Conservation (phyloP, 2,888 invertebrate genomes). For the Callimorpha dominula region DNA sequence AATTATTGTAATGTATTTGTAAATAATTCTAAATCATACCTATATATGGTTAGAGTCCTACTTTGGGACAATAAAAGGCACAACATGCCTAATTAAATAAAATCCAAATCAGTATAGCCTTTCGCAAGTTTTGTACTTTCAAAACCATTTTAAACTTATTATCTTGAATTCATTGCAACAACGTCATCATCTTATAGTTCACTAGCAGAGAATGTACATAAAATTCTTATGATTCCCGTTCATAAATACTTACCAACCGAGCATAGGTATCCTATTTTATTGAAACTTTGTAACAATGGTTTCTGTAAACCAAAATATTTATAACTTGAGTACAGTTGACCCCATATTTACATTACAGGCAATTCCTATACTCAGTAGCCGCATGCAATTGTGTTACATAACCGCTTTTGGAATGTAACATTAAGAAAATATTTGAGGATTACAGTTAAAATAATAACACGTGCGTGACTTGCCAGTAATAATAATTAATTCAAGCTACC, state of each 20-base stretch:
- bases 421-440: conserved; percentile 25
- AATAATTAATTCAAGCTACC: conserved; percentile 59
- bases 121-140: no score
- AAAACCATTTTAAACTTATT: no score
- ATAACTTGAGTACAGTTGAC: not conserved
- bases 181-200: not conserved
- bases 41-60: no score
- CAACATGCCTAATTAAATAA: no score
- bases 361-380: not conserved
- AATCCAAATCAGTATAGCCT: no score
- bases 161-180: no score
- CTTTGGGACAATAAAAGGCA: no score
- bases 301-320: not conserved
- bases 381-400: conserved; percentile 11
- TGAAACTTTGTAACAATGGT: not conserved
- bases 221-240: not conserved
- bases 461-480: conserved; percentile 62
- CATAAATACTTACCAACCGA: no score
- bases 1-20: no score
- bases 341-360: not conserved
- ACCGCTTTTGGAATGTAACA: conserved; percentile 11
- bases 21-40: no score
- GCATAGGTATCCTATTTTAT: no score
- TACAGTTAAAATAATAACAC: conserved; percentile 23
- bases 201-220: not conserved